Percentiles rank a stretch among this genome's conserved stretches.
phyloP scores from a whole-genome alignment of 1,140 invertebrate genomes.

The Dufourea novaeangliae region DNA sequence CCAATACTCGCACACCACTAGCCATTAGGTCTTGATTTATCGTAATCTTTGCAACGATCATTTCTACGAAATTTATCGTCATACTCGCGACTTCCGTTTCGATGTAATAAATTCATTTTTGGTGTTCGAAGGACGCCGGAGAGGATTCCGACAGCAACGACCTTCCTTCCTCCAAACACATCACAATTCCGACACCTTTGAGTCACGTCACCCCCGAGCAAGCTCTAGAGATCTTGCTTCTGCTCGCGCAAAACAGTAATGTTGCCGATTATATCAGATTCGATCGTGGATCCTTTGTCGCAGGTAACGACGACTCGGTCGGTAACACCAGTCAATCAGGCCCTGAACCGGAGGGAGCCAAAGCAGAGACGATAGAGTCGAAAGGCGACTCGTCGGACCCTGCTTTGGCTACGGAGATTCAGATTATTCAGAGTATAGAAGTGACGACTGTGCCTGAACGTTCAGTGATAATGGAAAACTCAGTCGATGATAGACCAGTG shows the following conservation, averaged over 20 bases:
- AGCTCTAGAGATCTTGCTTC: conserved; percentile 70
- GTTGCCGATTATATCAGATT: conserved; percentile 25
- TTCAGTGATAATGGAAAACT: background rate
- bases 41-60: background rate
- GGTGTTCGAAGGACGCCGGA: conserved; percentile 75
- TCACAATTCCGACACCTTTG: conserved; percentile 58
- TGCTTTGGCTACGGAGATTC: conserved; percentile 12
- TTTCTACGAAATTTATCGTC: background rate
- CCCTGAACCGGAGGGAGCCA: background rate
- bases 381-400: background rate
- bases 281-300: conserved; percentile 18
- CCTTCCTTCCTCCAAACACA: conserved; percentile 52
- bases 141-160: conserved; percentile 65
- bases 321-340: conserved; percentile 42
- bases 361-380: conserved; percentile 12
- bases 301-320: conserved; percentile 17
- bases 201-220: conserved; percentile 70
- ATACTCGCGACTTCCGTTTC: background rate
- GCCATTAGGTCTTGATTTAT: too few species aligned
- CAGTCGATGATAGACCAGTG: background rate
- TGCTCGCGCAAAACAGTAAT: conserved; percentile 64
- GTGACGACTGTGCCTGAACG: conserved; percentile 16
- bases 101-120: conserved; percentile 40
- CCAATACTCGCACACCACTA: too few species aligned
- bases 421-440: conserved; percentile 42